Percentiles rank a stretch among this genome's conserved stretches.
Evolutionary conservation across 2,888 invertebrate species (phyloP).

Genomic region (Noctua comes): DNA sequence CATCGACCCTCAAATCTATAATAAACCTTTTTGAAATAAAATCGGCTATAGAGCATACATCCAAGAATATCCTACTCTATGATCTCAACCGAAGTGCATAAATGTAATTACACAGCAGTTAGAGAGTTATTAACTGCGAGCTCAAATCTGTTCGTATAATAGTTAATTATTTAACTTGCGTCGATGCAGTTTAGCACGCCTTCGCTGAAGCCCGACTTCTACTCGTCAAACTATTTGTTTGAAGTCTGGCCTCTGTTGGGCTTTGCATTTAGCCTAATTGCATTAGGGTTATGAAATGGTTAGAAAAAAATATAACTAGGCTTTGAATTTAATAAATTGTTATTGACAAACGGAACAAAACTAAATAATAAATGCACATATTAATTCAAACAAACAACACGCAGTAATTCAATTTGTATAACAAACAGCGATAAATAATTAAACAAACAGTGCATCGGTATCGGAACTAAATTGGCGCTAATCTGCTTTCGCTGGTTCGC

Average conservation of each 20-base stretch:
- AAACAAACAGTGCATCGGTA: slow-evolving; percentile 63
- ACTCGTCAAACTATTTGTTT: slow-evolving; percentile 31
- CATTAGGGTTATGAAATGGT: slow-evolving; percentile 14
- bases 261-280: background rate
- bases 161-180: slow-evolving; percentile 67
- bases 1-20: background rate
- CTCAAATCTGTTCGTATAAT: slow-evolving; percentile 64
- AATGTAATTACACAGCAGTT: slow-evolving; percentile 44
- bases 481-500: slow-evolving; percentile 72
- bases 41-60: background rate
- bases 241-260: slow-evolving; percentile 9
- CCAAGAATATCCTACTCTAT: slow-evolving; percentile 8
- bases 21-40: background rate
- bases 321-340: slow-evolving; percentile 29
- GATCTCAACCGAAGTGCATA: slow-evolving; percentile 40
- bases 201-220: slow-evolving; percentile 10
- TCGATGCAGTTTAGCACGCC: slow-evolving; percentile 58
- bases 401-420: slow-evolving; percentile 64
- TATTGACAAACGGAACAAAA: slow-evolving; percentile 13
- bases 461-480: slow-evolving; percentile 69
- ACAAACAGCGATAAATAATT: slow-evolving; percentile 67
- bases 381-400: slow-evolving; percentile 54
- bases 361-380: slow-evolving; percentile 51
- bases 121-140: slow-evolving; percentile 54
- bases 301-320: slow-evolving; percentile 8